These are phyloP conservation scores for Podiceps cristatus DNA, from an alignment of 2,113 vertebrate species.

Conservation along the genomic window DNA sequence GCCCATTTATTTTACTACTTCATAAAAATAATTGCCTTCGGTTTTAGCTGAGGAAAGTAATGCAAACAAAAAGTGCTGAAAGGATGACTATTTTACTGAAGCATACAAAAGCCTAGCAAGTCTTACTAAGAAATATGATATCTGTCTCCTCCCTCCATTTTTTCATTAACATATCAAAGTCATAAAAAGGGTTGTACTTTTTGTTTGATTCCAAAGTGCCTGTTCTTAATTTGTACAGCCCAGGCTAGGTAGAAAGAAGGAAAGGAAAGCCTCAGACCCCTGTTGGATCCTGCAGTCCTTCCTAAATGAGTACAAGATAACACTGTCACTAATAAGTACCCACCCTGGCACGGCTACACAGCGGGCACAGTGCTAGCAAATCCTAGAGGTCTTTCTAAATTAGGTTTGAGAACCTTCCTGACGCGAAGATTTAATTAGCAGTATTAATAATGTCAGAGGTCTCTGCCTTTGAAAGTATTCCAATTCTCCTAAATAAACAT, in stretches of 20 bases:
- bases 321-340: neutral
- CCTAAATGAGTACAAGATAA: neutral
- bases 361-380: neutral
- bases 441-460: neutral
- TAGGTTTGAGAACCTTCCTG: neutral
- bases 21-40: neutral
- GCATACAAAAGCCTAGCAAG: neutral
- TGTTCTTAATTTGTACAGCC: neutral
- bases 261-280: neutral
- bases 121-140: neutral
- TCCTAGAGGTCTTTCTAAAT: neutral
- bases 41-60: neutral
- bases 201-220: neutral
- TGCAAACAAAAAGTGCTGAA: neutral
- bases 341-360: neutral
- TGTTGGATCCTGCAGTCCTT: neutral
- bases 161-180: neutral
- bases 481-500: neutral
- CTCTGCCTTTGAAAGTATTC: neutral
- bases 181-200: neutral
- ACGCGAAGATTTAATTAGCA: slow-evolving; percentile 3
- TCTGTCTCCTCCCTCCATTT: neutral
- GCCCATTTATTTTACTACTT: neutral
- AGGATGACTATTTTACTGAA: neutral
- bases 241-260: neutral